Base-by-base conservation (phyloP, 1,140 invertebrate species). In the Drosophila dunni region DNA sequence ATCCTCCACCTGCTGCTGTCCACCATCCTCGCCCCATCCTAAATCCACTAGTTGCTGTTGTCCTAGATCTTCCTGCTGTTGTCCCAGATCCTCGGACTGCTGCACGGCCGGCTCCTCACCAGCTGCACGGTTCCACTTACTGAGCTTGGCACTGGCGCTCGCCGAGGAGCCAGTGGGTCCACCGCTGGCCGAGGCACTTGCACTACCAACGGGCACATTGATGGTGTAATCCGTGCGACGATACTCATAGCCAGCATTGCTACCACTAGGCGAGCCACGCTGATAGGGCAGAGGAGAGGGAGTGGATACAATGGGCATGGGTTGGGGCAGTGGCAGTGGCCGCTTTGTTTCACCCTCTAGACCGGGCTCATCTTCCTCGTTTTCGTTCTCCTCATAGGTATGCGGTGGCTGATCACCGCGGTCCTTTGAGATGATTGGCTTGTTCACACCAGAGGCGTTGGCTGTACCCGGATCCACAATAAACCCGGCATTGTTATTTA, bases 391-490 rank as follows among this genome's bases (percentile, higher is more conserved):
- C 10, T 91, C 86, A 20, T 90, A 92, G 0, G 71, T 56, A 69
- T 91, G 76, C 0, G 91, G 91, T 0, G 91, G 91, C 57, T 92
- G 91, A 64, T 92, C 91, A 0, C 91, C 91, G 13, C 91, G 89
- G 61, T 92, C 91, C 60, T 86, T 92, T 3, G 86, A 91, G 56
- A 91, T 90, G 6, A 77, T 67, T 2, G 69, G 57, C 24, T 68
- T 81, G 20, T 79, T 77, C 7, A 74, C 73, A 4, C 53, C 81
- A 0, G 91, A 89, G 10, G 76, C 67, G 63, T 91, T 90, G 29
- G 90, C 90, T 15, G 74, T 79, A n/a, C 82, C 80, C 0, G 24
- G 13, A 62, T 81, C 78, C 6, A 85, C 53, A 1, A 84, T 46
- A 7, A 66, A 69, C 7, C 91, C 89, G 9, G 77, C 85, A 36